Conservation (phyloP, 2,797 vertebrate species). For the Muscicapa comitata region DNA sequence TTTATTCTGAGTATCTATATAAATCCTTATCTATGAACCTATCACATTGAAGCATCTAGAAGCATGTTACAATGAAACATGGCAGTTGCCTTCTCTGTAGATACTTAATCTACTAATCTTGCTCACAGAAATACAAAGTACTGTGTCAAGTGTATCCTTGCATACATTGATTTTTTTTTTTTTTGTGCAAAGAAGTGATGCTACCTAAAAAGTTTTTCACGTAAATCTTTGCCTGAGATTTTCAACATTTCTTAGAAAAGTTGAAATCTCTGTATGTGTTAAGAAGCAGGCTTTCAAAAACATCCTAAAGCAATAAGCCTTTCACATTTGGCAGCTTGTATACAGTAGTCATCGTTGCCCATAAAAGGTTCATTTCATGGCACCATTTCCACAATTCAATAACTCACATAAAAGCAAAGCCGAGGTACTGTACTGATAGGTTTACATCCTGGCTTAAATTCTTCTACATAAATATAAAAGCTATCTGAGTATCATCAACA, state of each 20-base stretch:
- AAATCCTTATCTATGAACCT: neutral
- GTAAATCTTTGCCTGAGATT: neutral
- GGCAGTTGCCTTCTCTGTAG: neutral
- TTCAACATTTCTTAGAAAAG: neutral
- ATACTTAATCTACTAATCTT: neutral
- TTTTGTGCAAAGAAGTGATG: neutral
- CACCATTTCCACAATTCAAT: neutral
- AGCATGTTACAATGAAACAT: neutral
- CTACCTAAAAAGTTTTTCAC: neutral
- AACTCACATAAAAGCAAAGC: neutral
- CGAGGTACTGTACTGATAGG: neutral
- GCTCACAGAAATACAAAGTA: neutral
- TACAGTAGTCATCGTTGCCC: neutral
- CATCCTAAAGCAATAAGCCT: neutral
- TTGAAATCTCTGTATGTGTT: neutral
- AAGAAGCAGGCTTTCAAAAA: neutral
- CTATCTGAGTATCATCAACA: neutral
- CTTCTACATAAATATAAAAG: neutral
- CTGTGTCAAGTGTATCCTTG: neutral
- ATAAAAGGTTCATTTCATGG: neutral
- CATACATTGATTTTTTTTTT: neutral
- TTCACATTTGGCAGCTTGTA: accelerated
- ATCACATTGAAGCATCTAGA: neutral
- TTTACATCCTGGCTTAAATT: neutral
- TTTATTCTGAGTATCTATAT: neutral